phyloP scores from a whole-genome alignment of 2,113 vertebrate species.

The Hystrix cristata region DNA sequence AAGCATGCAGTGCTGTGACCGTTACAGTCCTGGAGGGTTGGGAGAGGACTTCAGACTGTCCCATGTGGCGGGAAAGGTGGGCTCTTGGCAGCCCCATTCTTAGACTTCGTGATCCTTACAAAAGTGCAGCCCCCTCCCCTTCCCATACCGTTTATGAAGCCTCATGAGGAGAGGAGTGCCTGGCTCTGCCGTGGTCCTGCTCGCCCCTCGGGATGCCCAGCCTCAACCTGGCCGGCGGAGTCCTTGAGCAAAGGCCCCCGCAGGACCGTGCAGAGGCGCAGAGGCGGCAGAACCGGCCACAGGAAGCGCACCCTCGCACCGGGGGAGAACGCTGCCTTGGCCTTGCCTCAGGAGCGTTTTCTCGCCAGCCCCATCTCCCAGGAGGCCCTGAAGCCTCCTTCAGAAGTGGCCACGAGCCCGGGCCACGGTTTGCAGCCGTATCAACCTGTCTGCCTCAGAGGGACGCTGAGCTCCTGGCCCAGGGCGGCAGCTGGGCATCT shows the following conservation, averaged over 20 bases:
- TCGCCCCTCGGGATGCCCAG: neutral
- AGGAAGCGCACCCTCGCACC: neutral
- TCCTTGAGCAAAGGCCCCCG: neutral
- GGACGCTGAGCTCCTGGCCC: neutral
- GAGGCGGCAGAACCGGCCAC: neutral
- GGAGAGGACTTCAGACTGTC: neutral
- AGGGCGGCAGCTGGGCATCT: too few relatives aligned
- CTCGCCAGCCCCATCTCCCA: neutral
- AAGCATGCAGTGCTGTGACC: neutral
- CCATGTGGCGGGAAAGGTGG: neutral
- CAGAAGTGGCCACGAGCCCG: neutral
- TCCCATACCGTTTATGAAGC: too few relatives aligned
- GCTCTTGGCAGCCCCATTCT: neutral
- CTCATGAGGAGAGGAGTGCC: neutral
- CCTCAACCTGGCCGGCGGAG: neutral
- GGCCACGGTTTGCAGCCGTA: neutral
- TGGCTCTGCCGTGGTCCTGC: neutral
- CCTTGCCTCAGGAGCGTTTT: neutral
- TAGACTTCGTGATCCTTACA: neutral
- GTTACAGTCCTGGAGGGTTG: neutral
- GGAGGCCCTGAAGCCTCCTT: neutral
- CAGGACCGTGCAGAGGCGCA: neutral
- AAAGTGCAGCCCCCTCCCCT: neutral
- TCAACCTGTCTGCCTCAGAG: neutral
- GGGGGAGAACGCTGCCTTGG: rapidly evolving